Evolutionary conservation across 2,797 vertebrate genomes (phyloP).

Genomic region (Acrossocheilus wenchowensis): DNA sequence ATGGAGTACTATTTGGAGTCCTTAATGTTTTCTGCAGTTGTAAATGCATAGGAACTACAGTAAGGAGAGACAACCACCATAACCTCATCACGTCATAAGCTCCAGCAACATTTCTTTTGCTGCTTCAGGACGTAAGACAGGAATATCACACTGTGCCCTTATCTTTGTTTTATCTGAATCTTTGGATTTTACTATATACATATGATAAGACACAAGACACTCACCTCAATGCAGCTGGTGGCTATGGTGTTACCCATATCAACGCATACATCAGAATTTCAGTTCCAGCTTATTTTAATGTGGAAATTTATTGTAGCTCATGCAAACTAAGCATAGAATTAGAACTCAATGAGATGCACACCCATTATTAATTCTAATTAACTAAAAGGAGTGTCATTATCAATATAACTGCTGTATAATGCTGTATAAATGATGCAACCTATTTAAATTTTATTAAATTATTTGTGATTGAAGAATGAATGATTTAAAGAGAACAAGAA

Average conservation of each 20-base stretch:
- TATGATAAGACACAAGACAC: conserved; percentile 6
- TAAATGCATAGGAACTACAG: background rate
- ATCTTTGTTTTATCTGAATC: conserved; percentile 10
- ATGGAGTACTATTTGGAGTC: background rate
- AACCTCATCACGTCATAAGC: conserved; percentile 27
- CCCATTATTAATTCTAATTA: background rate
- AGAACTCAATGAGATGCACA: background rate
- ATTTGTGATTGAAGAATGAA: background rate
- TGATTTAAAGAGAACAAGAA: background rate
- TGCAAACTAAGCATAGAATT: conserved; percentile 15
- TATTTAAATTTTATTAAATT: background rate
- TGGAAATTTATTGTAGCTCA: background rate
- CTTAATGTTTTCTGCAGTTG: background rate
- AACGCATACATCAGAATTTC: background rate
- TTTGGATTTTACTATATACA: conserved; percentile 23
- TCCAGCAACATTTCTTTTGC: conserved; percentile 2
- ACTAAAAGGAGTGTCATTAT: background rate
- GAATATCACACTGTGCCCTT: background rate
- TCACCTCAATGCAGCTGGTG: background rate
- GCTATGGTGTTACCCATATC: background rate
- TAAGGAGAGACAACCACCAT: conserved; percentile 24
- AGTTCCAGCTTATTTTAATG: background rate
- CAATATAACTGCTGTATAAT: background rate
- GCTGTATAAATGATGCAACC: background rate
- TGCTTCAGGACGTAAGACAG: background rate